A percentile compares a stretch with the other conserved stretches of the same genome.
Conservation (phyloP, 1,140 invertebrate genomes). For the Drosophila trapezifrons region DNA sequence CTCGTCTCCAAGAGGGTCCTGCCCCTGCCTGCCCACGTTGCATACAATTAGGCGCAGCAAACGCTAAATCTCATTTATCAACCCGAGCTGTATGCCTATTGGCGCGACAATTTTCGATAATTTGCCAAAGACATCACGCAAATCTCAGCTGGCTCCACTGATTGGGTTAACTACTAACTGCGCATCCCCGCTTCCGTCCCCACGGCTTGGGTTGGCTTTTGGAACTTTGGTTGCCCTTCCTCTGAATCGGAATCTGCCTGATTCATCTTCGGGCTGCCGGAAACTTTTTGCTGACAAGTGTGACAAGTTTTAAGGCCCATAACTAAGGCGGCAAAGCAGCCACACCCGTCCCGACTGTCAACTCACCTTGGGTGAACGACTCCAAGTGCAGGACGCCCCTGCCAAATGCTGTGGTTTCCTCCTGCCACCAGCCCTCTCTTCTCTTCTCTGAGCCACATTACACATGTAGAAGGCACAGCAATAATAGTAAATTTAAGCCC, state of each 20-base stretch:
- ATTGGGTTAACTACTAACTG: constrained; percentile 45
- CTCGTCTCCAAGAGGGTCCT: not conserved
- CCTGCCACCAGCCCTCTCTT: constrained; percentile 2
- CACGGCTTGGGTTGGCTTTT: not conserved
- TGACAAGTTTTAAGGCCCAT: constrained; percentile 75
- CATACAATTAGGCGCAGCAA: constrained; percentile 63
- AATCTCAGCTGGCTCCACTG: constrained; percentile 15
- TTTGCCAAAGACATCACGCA: constrained; percentile 38
- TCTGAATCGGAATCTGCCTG: not conserved
- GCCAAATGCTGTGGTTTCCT: constrained; percentile 59
- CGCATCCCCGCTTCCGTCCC: not conserved
- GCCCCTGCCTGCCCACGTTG: constrained; percentile 14
- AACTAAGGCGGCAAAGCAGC: constrained; percentile 45
- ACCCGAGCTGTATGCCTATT: constrained; percentile 23
- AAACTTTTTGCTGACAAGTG: constrained; percentile 73
- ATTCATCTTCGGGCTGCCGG: constrained; percentile 13
- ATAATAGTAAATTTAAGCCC: constrained; percentile 72
- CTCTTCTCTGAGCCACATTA: constrained; percentile 59
- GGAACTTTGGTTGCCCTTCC: constrained; percentile 21
- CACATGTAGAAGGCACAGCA: constrained; percentile 61
- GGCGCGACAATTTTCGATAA: constrained; percentile 42
- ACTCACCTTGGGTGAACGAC: constrained; percentile 39
- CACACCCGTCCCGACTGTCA: not conserved
- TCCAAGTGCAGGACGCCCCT: too few species aligned
- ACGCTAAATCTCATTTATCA: constrained; percentile 76